Conservation (phyloP, 2,888 invertebrate genomes). For the Leptarthrus brevirostris region DNA sequence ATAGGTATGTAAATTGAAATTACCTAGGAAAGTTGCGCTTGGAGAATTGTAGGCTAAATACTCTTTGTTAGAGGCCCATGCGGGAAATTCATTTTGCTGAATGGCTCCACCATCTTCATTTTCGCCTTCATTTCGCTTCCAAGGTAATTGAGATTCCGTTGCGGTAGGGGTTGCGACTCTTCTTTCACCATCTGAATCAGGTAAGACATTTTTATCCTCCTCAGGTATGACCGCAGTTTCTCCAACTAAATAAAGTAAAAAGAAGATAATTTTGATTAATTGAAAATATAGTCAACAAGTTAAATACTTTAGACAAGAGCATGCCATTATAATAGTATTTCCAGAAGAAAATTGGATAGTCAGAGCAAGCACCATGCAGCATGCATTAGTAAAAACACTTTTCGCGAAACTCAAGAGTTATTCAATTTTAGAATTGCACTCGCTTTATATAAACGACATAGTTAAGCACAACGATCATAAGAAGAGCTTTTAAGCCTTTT, state of each 20-base stretch:
- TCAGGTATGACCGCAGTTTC: constrained; percentile 63
- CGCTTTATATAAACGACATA: background rate
- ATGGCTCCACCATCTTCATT: constrained; percentile 75
- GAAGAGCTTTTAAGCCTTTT: background rate
- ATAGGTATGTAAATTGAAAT: constrained; percentile 54
- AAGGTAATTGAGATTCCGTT: constrained; percentile 90
- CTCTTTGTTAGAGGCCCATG: constrained; percentile 95
- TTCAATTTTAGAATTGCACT: background rate
- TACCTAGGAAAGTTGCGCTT: constrained; percentile 91
- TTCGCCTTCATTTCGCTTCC: constrained; percentile 87
- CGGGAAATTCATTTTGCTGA: constrained; percentile 89
- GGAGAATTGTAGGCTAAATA: constrained; percentile 92
- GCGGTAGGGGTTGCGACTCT: constrained; percentile 88
- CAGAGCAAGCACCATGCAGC: constrained; percentile 36
- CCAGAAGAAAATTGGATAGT: too few species aligned
- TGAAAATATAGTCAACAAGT: background rate
- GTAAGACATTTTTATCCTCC: constrained; percentile 62
- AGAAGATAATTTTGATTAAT: background rate
- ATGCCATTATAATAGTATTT: background rate
- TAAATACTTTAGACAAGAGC: constrained; percentile 23
- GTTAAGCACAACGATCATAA: constrained; percentile 1
- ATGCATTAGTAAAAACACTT: constrained; percentile 18
- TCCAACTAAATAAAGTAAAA: constrained; percentile 59
- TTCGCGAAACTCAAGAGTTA: background rate
- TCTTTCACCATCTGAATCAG: constrained; percentile 72